Percentiles rank a stretch among this genome's conserved stretches.
Conservation (phyloP, 1,140 invertebrate species). For the Bombus terrestris region DNA sequence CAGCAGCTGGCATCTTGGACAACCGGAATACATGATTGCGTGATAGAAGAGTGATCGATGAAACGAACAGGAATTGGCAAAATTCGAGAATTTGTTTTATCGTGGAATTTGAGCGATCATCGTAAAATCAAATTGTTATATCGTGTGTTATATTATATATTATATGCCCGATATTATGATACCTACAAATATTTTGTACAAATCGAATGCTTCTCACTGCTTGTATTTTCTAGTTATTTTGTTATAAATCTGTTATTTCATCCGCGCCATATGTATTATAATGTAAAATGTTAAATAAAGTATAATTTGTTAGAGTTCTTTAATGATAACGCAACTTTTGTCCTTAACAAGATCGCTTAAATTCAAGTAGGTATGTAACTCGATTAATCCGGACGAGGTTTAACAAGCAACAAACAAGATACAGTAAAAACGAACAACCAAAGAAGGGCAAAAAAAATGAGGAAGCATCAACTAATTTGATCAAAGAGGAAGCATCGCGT, state of each 20-base stretch:
- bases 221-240: too few relatives aligned
- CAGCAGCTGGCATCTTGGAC: background rate
- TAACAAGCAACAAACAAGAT: conserved; percentile 11
- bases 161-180: background rate
- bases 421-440: background rate
- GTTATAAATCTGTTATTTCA: too few relatives aligned
- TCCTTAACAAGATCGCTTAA: background rate
- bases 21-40: background rate
- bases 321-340: too few relatives aligned
- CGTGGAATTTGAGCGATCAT: background rate
- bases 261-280: too few relatives aligned
- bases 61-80: background rate
- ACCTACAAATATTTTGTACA: too few relatives aligned
- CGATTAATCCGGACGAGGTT: background rate
- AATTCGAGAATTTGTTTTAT: background rate
- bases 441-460: background rate
- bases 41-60: background rate
- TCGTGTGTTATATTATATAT: too few relatives aligned
- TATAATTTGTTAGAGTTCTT: too few relatives aligned
- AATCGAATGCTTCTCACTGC: too few relatives aligned
- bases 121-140: background rate
- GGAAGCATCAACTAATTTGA: background rate
- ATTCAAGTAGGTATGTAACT: background rate
- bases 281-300: too few relatives aligned
- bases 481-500: conserved; percentile 1